Base-by-base conservation (phyloP, 2,888 invertebrate genomes). In the Linhomoeus sp. region DNA sequence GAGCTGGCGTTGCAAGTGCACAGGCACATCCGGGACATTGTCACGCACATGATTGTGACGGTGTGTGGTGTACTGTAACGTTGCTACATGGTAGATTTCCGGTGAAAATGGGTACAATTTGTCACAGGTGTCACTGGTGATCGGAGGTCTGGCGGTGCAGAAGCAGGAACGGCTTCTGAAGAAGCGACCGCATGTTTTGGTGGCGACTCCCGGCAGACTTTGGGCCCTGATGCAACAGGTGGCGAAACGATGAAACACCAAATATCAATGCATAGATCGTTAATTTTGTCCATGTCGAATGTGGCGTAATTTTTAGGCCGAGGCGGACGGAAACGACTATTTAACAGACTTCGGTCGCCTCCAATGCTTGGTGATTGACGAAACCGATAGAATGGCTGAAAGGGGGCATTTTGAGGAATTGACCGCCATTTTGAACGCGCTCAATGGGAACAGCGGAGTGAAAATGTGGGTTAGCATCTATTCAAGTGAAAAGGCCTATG, bases 361-460 rank as follows among this genome's bases (percentile, higher is more conserved):
- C 9, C 53, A 56, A 12, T 85, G 78, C 66, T 70, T 97, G 51
- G 90, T 86, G 0, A 83, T 94, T 55, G 97, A 99, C 67, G 97
- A 99, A 72, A 92, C 94, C 0, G 97, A 99, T 67, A 75, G 97
- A 50, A 94, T 99, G 94, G 71, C 94, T 19, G 94, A 97, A 79
- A 78, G 54, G 64, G 87, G 87, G 0, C 94, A 97, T 65, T 97
- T 94, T 66, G 79, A 82, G 53, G 94, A 99, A 68, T 66, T 97
- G 2, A 76, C 80, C 23, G 75, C 78, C 17, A 68, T 97, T 37
- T 64, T 97, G 17, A 40, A 40, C 5, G 23, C 22, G 24, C 26
- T 14, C 25, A 19, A 41, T 25, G 14, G 22, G 15, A 26, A n/a
- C n/a, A n/a, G n/a, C n/a, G n/a, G n/a, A n/a, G n/a, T n/a, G n/a